phyloP scores from a whole-genome alignment of 2,113 vertebrate genomes.

The Argyrosomus japonicus region DNA sequence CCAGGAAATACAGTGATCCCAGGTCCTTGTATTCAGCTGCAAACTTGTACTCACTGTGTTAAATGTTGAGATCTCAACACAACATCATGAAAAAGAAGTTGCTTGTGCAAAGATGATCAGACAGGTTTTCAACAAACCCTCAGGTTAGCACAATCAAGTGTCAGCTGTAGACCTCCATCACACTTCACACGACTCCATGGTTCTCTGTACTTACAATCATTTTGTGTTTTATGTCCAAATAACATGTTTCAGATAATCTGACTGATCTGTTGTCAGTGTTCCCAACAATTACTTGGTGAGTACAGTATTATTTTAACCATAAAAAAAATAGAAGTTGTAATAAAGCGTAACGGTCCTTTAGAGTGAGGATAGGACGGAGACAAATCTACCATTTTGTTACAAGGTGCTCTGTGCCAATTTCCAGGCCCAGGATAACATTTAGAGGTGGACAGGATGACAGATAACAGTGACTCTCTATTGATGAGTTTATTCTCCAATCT shows the following conservation, averaged over 20 bases:
- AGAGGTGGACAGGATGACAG: constrained; percentile 35
- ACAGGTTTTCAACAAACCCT: neutral
- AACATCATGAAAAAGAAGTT: neutral
- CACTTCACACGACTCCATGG: neutral
- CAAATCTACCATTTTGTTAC: constrained; percentile 23
- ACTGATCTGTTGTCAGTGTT: neutral
- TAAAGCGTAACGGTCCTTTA: neutral
- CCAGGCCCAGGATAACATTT: constrained; percentile 23
- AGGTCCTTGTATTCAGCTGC: neutral
- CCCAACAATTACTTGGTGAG: neutral
- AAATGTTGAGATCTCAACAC: neutral
- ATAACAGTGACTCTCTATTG: constrained; percentile 15
- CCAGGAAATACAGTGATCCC: neutral
- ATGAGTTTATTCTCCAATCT: constrained; percentile 46
- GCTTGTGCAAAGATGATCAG: neutral
- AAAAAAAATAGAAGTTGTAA: neutral
- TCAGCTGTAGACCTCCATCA: neutral
- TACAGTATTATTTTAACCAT: neutral
- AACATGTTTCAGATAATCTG: neutral
- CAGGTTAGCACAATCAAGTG: neutral
- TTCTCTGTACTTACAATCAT: neutral
- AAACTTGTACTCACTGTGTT: neutral
- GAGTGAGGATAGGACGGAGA: constrained; percentile 5
- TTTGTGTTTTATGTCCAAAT: neutral
- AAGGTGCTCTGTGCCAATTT: constrained; percentile 27